Evolutionary conservation across 2,888 invertebrate species (phyloP).

Genomic region (Nebria brevicollis): DNA sequence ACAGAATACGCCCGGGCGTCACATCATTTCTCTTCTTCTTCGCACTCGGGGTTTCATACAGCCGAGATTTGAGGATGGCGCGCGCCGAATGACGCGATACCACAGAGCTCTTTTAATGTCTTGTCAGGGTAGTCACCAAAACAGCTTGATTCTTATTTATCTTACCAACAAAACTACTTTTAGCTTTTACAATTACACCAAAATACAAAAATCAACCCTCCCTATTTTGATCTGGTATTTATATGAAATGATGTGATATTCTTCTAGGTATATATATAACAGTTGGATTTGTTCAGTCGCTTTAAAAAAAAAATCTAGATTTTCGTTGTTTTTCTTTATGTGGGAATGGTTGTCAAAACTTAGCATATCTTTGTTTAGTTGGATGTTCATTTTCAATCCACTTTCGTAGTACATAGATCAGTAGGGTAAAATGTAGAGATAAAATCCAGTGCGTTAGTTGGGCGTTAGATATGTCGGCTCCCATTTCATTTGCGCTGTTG

Average conservation of each 20-base stretch:
- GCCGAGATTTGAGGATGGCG: slow-evolving; percentile 4
- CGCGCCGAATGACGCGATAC: slow-evolving; percentile 18
- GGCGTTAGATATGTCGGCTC: background rate
- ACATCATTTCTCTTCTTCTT: slow-evolving; percentile 41
- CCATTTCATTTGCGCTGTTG: slow-evolving; percentile 3
- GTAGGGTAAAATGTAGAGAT: background rate
- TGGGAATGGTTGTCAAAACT: background rate
- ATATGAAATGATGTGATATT: no score
- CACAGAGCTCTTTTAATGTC: slow-evolving; percentile 27
- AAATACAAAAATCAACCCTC: slow-evolving; percentile 4
- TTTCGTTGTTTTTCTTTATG: no score
- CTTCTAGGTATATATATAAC: no score
- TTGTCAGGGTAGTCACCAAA: slow-evolving; percentile 13
- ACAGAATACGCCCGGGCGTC: slow-evolving; percentile 29
- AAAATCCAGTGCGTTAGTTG: background rate
- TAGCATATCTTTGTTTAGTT: background rate
- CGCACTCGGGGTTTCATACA: slow-evolving; percentile 13
- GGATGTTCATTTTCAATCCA: background rate
- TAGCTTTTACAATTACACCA: slow-evolving; percentile 26
- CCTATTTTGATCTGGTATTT: background rate
- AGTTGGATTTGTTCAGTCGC: no score
- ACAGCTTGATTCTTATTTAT: background rate
- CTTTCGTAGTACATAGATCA: background rate
- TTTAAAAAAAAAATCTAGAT: no score
- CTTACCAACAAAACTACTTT: background rate